phyloP scores from a whole-genome alignment of 2,888 invertebrate genomes.

The Synergus laeviventris region DNA sequence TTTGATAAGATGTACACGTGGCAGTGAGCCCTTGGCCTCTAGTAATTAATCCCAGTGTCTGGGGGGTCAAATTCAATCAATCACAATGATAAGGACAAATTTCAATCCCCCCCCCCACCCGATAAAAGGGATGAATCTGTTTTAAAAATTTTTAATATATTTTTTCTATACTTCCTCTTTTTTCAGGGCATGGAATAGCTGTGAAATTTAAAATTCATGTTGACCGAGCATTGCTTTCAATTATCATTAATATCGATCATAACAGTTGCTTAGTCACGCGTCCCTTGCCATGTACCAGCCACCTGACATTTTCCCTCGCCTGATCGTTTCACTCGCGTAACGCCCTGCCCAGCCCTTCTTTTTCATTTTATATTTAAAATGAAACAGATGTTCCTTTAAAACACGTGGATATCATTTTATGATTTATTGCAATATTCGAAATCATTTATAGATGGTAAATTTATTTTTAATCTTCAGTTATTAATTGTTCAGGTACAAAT shows the following conservation, averaged over 20 bases:
- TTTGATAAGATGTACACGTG: slow-evolving; percentile 11
- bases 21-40: background rate
- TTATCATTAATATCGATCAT: slow-evolving; percentile 3
- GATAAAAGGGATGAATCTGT: too few species aligned
- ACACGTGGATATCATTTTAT: background rate
- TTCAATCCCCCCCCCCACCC: background rate
- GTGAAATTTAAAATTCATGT: background rate
- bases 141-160: background rate
- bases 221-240: background rate
- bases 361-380: background rate
- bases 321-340: background rate
- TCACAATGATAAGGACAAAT: slow-evolving; percentile 14
- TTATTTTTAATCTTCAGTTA: background rate
- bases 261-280: background rate
- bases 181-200: background rate
- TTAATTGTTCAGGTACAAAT: too few species aligned
- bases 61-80: slow-evolving; percentile 24
- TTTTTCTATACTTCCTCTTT: background rate
- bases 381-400: slow-evolving; percentile 1
- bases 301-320: slow-evolving; percentile 1
- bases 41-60: slow-evolving; percentile 18
- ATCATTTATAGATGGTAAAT: background rate
- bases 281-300: background rate
- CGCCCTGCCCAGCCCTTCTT: background rate
- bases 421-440: background rate